Conservation (phyloP, 2,113 vertebrate genomes). For the Hystrix brachyura region DNA sequence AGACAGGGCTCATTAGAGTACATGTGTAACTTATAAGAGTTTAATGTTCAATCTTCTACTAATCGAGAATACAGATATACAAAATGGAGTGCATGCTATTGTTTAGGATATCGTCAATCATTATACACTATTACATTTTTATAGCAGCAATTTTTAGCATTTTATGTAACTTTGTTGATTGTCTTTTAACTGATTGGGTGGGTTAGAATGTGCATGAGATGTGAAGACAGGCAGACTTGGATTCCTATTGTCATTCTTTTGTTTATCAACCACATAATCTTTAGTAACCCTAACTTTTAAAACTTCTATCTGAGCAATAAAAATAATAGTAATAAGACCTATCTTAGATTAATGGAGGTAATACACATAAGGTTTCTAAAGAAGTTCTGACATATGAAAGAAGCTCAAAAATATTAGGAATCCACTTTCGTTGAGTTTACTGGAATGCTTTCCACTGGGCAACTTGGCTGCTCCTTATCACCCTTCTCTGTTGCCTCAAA, state of each 20-base stretch:
- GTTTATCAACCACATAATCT: background rate
- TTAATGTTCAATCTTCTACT: background rate
- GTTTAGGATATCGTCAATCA: background rate
- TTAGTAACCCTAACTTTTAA: background rate
- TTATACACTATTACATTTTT: background rate
- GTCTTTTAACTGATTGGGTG: background rate
- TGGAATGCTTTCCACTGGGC: background rate
- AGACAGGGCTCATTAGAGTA: background rate
- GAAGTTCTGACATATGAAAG: background rate
- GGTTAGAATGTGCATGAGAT: background rate
- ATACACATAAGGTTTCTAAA: background rate
- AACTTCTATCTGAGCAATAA: background rate
- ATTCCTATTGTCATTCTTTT: background rate
- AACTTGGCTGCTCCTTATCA: background rate
- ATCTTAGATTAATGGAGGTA: background rate
- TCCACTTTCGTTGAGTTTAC: background rate
- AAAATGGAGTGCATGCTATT: background rate
- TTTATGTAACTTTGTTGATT: background rate
- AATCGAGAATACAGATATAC: constrained; percentile 20
- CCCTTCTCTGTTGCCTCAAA: background rate
- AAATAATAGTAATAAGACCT: background rate
- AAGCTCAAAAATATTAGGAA: background rate
- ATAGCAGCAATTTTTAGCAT: background rate
- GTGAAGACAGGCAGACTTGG: background rate
- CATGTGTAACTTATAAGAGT: background rate